These are phyloP conservation scores for Epizoanthus ramosus DNA, from an alignment of 92 coral and sea anemone genomes.

Conservation along the genomic window DNA sequence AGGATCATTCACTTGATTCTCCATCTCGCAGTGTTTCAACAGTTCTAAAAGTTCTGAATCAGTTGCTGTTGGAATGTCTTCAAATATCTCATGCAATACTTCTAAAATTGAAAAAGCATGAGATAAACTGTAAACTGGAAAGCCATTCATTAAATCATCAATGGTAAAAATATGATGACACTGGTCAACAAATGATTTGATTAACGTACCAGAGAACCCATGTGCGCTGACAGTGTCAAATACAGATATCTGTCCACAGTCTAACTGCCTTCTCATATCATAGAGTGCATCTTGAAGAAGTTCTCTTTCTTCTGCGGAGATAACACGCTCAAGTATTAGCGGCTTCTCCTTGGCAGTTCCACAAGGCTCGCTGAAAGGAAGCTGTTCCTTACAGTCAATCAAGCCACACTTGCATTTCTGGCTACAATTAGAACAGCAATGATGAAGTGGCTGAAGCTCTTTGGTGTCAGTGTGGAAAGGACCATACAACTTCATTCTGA, in stretches of 20 bases:
- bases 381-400: conserved; percentile 6
- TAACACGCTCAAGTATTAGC: background rate
- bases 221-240: conserved; percentile 15
- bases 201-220: conserved; percentile 7
- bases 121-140: background rate
- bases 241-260: background rate
- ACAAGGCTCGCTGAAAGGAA: conserved; percentile 23
- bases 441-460: conserved; percentile 15
- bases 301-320: background rate
- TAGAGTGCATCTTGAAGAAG: background rate
- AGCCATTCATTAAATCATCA: background rate
- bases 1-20: background rate
- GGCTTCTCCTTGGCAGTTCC: conserved; percentile 3
- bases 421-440: conserved; percentile 26
- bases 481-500: conserved; percentile 9
- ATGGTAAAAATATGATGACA: conserved; percentile 1
- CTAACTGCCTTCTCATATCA: conserved; percentile 5
- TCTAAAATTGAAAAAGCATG: conserved; percentile 9
- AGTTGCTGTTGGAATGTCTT: background rate
- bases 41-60: background rate
- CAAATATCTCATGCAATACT: conserved; percentile 1
- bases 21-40: background rate
- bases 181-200: background rate
- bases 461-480: background rate
- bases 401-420: conserved; percentile 18